Conservation (phyloP, 2,113 vertebrate species). For the Polypterus senegalus region DNA sequence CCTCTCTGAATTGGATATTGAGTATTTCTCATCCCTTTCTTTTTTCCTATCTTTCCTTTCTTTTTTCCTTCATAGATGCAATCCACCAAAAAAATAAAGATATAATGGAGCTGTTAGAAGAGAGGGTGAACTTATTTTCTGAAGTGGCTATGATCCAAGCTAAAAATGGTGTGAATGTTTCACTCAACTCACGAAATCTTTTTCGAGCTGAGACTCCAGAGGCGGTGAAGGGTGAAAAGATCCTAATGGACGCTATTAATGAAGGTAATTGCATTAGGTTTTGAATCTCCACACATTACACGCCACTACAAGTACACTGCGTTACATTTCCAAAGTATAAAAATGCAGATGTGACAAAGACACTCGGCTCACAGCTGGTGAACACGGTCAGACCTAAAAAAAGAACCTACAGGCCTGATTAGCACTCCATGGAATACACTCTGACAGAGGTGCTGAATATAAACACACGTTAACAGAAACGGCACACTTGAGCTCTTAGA, state of each 20-base stretch:
- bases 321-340: too few relatives aligned
- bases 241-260: conserved; percentile 63
- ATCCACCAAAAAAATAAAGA: conserved; percentile 71
- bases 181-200: conserved; percentile 46
- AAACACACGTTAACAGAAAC: too few relatives aligned
- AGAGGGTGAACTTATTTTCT: conserved; percentile 69
- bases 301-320: too few relatives aligned
- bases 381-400: too few relatives aligned
- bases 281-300: too few relatives aligned
- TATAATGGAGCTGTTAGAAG: conserved; percentile 66
- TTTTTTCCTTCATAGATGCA: conserved; percentile 47
- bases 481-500: too few relatives aligned
- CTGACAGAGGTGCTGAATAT: too few relatives aligned
- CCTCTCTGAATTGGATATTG: not conserved
- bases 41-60: not conserved
- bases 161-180: conserved; percentile 41
- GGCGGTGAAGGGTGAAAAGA: conserved; percentile 55
- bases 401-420: too few relatives aligned
- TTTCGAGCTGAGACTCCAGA: conserved; percentile 65
- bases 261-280: conserved; percentile 47
- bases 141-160: conserved; percentile 62
- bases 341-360: too few relatives aligned
- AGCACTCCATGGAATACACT: too few relatives aligned
- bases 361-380: too few relatives aligned
- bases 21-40: not conserved